Conservation (phyloP, 2,888 invertebrate species). For the Andrena hattorfiana region DNA sequence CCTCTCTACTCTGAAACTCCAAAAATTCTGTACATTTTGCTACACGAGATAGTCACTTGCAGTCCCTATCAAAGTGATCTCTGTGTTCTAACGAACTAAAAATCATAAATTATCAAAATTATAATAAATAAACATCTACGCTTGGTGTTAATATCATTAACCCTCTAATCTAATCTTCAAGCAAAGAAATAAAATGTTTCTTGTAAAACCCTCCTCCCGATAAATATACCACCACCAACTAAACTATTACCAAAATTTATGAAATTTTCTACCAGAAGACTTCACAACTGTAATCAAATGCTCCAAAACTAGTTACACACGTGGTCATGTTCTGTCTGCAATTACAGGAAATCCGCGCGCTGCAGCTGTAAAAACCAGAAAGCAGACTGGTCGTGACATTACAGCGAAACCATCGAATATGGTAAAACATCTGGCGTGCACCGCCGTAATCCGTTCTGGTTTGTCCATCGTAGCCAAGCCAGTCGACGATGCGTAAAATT, state of each 20-base stretch:
- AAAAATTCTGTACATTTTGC: neutral
- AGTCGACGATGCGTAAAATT: constrained; percentile 69
- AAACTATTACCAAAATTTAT: too few relatives aligned
- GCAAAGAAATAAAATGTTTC: too few relatives aligned
- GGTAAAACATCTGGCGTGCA: constrained; percentile 20
- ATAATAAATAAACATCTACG: too few relatives aligned
- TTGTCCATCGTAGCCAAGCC: constrained; percentile 22
- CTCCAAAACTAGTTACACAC: neutral
- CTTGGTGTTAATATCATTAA: too few relatives aligned
- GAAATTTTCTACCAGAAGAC: neutral
- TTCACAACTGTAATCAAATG: neutral
- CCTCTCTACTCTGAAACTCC: neutral
- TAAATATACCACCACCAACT: too few relatives aligned
- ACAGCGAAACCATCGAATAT: constrained; percentile 42
- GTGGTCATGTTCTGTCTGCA: constrained; percentile 2
- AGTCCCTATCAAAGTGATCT: too few relatives aligned
- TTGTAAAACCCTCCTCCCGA: too few relatives aligned
- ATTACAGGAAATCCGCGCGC: constrained; percentile 13
- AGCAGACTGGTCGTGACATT: constrained; percentile 42
- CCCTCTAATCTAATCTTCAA: too few relatives aligned
- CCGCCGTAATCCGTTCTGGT: constrained; percentile 46
- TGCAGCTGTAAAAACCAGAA: constrained; percentile 1
- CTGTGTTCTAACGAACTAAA: too few relatives aligned
- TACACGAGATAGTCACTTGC: neutral
- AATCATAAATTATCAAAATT: too few relatives aligned